Evolutionary conservation across 2,797 vertebrate species (phyloP), one percentile per base, ranked within the genome.

Genomic region (Artibeus lituratus): DNA sequence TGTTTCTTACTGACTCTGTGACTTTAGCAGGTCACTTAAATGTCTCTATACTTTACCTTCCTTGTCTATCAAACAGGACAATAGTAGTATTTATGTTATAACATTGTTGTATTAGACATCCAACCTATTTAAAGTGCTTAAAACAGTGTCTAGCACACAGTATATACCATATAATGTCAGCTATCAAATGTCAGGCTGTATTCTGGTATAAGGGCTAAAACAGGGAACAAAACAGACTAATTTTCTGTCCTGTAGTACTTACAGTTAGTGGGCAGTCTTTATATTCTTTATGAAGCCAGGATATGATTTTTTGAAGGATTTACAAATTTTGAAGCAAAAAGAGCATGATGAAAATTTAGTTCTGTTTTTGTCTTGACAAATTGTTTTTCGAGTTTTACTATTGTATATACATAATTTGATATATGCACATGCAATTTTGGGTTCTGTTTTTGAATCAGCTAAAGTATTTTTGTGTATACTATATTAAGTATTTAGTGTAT

Each of bases 381-480:
- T 77, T 90, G 15, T 92, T 87, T 95, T 83, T 85, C 49, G 55
- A 88, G 35, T 96, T 97, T 87, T 89, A 32, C 94, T 92, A 80
- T 85, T 73, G 65, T 86, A 83, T 85, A 55, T 72, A 74, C 70
- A 55, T 57, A 67, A n/a, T 84, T 72, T 86, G 19, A 65, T 85
- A 18, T 62, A 51, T 53, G 22, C 47, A 87, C 22, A 88, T 73
- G 74, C 14, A 90, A 44, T 94, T 93, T 10, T 82, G 53, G 92
- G 19, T 92, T 93, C 53, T 87, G 37, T 87, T 90, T 89, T 87
- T 87, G 18, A 39, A 77, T 94, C 82, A 74, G 67, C 65, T 86
- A 53, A 87, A 55, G 65, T 87, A 65, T 86, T 87, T 83, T 73
- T 84, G 72, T 82, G 29, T 93, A 70, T 70, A 67, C 78, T 53